These are phyloP conservation scores for Bombus superbus DNA, from an alignment of 1,140 invertebrate genomes.

Conservation along the genomic window DNA sequence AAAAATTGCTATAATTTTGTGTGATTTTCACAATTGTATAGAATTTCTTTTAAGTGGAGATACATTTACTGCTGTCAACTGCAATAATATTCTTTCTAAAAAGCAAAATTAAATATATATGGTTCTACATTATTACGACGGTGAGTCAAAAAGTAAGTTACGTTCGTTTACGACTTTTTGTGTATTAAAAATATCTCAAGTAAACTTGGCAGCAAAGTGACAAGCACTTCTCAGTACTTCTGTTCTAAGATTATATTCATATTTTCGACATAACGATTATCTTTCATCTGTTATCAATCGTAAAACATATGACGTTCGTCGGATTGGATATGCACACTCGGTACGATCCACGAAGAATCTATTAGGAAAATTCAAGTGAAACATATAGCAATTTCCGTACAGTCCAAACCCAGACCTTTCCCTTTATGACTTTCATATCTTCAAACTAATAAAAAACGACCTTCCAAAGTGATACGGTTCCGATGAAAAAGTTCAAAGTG, in stretches of 20 bases:
- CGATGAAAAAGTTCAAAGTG: not conserved
- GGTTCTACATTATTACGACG: slow-evolving; percentile 12
- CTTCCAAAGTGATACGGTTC: not conserved
- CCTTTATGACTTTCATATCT: not conserved
- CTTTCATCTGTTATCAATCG: not conserved
- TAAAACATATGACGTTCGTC: not conserved
- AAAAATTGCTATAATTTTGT: slow-evolving; percentile 27
- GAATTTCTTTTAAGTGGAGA: not conserved
- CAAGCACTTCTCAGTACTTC: not conserved
- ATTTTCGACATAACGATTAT: not conserved
- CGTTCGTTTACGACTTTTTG: not conserved
- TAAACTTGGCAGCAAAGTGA: not conserved
- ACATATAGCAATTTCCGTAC: not conserved
- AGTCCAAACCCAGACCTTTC: not conserved
- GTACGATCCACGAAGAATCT: too few species aligned
- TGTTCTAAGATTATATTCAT: not conserved
- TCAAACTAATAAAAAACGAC: not conserved
- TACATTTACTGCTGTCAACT: slow-evolving; percentile 1
- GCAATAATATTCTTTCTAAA: slow-evolving; percentile 24
- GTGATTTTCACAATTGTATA: slow-evolving; percentile 4
- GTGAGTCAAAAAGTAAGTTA: not conserved
- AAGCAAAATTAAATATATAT: slow-evolving; percentile 28
- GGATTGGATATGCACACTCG: not conserved
- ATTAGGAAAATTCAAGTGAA: not conserved
- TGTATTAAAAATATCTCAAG: not conserved